Base-by-base conservation (phyloP, 2,113 vertebrate genomes). In the Carlito syrichta region DNA sequence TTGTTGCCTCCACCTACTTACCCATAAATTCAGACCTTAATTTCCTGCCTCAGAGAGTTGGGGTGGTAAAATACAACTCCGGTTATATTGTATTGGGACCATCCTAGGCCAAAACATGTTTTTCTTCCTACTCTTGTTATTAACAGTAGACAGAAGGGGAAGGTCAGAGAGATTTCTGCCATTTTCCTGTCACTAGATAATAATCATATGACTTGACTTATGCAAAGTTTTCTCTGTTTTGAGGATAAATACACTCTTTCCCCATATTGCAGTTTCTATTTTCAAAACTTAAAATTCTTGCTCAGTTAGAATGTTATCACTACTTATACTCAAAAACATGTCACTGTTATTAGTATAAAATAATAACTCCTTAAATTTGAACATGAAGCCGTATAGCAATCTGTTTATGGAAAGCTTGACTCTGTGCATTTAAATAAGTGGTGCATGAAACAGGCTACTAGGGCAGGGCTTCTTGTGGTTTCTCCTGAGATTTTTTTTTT, bases 281-380 rank as follows among this genome's bases (percentile, higher is more conserved):
- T 90, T 69, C 68, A 71, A 86, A 94, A 83, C 35, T 38, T 32
- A 32, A 95, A 88, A 88, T 69, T 48, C 38, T 78, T 71, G 25
- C 20, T 87, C 50, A 63, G 0, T 35, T 66, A 58, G 27, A 81
- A 77, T 27, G 19, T 23, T 76, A 38, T 48, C 35, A 56, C 4
- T 12, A 25, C 32, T 63, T 48, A 2, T 12, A 27, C 9, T 9
- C 43, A 78, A 82, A 95, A 81, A 11, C 4, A 4, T 14, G 40
- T 76, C 22, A 16, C 30, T 43, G 54, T 22, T 56, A 43, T 17
- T 14, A 19, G 20, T 48, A 30, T 50, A 38, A 89, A 68, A 52
- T 14, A 40, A 19, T 22, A 66, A 68, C 20, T 56, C 60, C 40
- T 74, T 50, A 25, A 16, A 68, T 66, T 2, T 60, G 66, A 68